A percentile compares a stretch with the other conserved stretches of the same genome.
These are phyloP conservation scores for Drosophila bocki DNA, from an alignment of 1,140 invertebrate genomes.

Conservation along the genomic window DNA sequence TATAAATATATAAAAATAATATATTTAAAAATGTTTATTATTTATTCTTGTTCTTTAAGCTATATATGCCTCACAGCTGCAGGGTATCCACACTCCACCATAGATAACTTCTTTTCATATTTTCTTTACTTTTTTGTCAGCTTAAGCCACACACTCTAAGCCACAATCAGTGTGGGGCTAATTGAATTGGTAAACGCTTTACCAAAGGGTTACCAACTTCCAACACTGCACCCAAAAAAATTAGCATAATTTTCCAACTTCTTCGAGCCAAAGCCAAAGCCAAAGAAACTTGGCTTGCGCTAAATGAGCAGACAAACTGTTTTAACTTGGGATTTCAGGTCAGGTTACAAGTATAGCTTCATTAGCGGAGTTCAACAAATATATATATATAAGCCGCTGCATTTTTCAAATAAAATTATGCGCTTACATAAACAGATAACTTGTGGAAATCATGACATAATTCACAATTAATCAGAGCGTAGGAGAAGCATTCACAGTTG, in stretches of 20 bases:
- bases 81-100: not conserved
- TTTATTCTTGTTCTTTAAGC: not conserved
- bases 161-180: conserved; percentile 36
- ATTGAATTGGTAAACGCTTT: conserved; percentile 56
- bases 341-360: conserved; percentile 47
- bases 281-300: conserved; percentile 41
- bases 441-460: conserved; percentile 47
- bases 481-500: conserved; percentile 6
- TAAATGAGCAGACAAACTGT: conserved; percentile 62
- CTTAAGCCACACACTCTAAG: conserved; percentile 17
- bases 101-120: not conserved
- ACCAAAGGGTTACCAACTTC: conserved; percentile 13
- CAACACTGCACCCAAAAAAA: conserved; percentile 19
- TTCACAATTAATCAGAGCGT: conserved; percentile 35
- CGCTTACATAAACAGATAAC: conserved; percentile 31
- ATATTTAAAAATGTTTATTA: too few relatives aligned
- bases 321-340: conserved; percentile 18
- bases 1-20: too few relatives aligned
- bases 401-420: conserved; percentile 59
- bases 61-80: not conserved
- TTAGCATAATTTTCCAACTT: conserved; percentile 68
- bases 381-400: conserved; percentile 34
- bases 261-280: conserved; percentile 35
- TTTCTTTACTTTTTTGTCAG: conserved; percentile 1
- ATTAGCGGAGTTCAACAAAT: conserved; percentile 51